Evolutionary conservation across 1,140 invertebrate species (phyloP), one percentile per base, ranked within the genome.

Genomic region (Nebria ingens): DNA sequence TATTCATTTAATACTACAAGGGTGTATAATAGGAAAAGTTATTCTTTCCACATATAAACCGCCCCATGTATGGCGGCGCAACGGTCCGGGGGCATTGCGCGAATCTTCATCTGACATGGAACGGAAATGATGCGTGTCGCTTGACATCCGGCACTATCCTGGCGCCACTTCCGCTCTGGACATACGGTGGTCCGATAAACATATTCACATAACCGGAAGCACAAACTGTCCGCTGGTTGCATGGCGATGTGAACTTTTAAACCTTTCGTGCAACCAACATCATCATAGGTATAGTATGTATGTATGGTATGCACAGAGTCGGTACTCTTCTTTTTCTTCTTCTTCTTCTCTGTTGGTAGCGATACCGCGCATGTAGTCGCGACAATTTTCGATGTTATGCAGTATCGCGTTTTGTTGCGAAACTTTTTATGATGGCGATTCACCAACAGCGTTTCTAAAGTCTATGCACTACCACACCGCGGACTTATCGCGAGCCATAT

Each of bases 51-150:
- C n/a, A n/a, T n/a, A n/a, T n/a, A n/a, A n/a, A n/a, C n/a, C n/a
- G n/a, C n/a, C n/a, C n/a, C n/a, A n/a, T n/a, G n/a, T n/a, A n/a
- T n/a, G n/a, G n/a, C n/a, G n/a, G n/a, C n/a, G n/a, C n/a, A n/a
- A n/a, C n/a, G n/a, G n/a, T n/a, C n/a, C n/a, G n/a, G n/a, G n/a
- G n/a, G n/a, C n/a, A n/a, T n/a, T n/a, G n/a, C n/a, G n/a, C n/a
- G n/a, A n/a, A n/a, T n/a, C 40, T 45, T 45, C 40, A 45, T 45
- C 40, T 45, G 40, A 45, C 40, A 17, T 17, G 40, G 25, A 34
- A 45, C 40, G 40, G 40, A 45, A 45, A 45, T 45, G 40, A 45
- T 17, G 40, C 15, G 40, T 45, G 40, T 45, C 40, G 40, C 15
- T 6, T 17, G 9, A 45, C 40, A 12, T 45, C 40, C 40, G 40